Percentiles rank a stretch among this genome's conserved stretches.
Conservation (phyloP, 2,888 invertebrate genomes). For the Arrhopalites spinosus region DNA sequence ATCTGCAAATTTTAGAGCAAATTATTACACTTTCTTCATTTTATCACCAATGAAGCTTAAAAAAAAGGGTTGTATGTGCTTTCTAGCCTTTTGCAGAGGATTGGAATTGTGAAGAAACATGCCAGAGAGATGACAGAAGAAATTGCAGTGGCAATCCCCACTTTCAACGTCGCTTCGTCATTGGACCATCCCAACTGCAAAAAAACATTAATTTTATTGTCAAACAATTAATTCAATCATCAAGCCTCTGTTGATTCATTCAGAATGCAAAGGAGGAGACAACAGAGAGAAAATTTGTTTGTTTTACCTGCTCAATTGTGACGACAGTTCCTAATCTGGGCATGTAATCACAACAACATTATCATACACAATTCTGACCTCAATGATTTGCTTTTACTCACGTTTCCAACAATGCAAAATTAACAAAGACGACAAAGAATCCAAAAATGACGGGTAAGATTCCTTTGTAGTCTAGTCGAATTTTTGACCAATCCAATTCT, state of each 20-base stretch:
- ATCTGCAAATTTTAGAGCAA: constrained; percentile 58
- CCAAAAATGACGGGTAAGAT: constrained; percentile 78
- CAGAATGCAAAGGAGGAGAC: too few species aligned
- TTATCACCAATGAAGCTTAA: too few species aligned
- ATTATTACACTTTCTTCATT: neutral
- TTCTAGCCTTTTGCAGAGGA: constrained; percentile 68
- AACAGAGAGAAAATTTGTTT: too few species aligned
- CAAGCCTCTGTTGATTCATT: too few species aligned
- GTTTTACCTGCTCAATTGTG: constrained; percentile 74
- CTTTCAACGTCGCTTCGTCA: constrained; percentile 74
- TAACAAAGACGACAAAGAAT: constrained; percentile 83
- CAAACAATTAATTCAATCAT: too few species aligned
- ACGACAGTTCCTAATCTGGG: constrained; percentile 75
- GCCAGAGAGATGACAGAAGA: constrained; percentile 78
- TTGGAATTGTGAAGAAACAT: constrained; percentile 70
- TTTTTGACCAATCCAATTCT: constrained; percentile 70
- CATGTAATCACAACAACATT: too few species aligned
- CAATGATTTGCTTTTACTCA: constrained; percentile 58
- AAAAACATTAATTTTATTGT: too few species aligned
- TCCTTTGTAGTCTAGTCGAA: constrained; percentile 75
- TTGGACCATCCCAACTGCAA: constrained; percentile 87
- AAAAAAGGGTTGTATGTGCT: too few species aligned
- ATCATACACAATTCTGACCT: neutral
- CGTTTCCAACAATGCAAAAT: constrained; percentile 86
- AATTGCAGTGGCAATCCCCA: constrained; percentile 80